Conservation (phyloP, 2,888 invertebrate species). For the Heteromurus nitidus region DNA sequence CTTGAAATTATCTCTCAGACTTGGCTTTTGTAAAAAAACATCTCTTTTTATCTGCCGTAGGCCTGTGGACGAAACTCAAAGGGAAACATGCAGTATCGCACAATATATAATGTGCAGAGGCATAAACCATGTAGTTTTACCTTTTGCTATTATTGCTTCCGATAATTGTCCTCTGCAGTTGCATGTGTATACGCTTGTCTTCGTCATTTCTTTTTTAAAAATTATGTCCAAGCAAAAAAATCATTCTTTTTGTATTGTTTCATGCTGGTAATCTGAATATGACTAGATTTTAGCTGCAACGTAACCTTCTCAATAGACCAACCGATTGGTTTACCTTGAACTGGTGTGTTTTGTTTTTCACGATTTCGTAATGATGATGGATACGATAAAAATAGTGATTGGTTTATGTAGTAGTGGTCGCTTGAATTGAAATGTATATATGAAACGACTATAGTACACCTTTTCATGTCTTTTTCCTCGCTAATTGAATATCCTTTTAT, state of each 20-base stretch:
- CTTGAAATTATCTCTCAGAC: not conserved
- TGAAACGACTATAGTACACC: not conserved
- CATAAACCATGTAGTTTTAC: not conserved
- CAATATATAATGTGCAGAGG: not conserved
- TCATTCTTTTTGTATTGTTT: not conserved
- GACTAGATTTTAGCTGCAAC: no score
- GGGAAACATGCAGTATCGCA: not conserved
- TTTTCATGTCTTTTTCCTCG: not conserved
- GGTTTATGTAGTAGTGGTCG: not conserved
- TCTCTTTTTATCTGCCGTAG: not conserved
- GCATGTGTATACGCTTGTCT: no score
- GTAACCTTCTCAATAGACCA: no score
- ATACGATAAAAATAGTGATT: not conserved
- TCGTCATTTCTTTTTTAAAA: no score
- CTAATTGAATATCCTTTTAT: constrained; percentile 24
- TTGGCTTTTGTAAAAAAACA: not conserved
- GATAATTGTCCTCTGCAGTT: not conserved
- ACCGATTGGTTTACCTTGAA: constrained; percentile 10
- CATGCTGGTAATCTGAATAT: not conserved
- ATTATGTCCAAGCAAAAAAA: not conserved
- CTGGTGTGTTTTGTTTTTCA: constrained; percentile 26
- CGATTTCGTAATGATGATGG: constrained; percentile 21
- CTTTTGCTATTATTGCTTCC: not conserved
- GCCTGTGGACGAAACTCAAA: not conserved
- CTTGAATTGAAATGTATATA: no score